These are phyloP conservation scores for Tretioscincus oriximinensis DNA, from an alignment of 2,113 vertebrate genomes.

Conservation along the genomic window DNA sequence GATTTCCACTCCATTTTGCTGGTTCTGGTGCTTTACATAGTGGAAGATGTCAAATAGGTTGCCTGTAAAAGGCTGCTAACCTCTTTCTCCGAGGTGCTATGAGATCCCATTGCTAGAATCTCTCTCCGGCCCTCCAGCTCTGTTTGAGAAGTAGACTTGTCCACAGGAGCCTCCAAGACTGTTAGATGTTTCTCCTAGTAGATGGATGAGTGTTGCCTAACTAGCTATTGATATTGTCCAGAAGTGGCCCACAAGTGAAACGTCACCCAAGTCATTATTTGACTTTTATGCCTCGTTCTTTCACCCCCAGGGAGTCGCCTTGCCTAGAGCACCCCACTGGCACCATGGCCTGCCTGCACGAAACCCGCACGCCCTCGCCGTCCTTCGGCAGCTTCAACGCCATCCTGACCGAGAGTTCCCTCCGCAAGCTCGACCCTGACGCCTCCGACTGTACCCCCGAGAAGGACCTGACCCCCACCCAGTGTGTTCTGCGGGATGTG, in stretches of 20 bases:
- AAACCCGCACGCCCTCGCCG: slow-evolving; percentile 87
- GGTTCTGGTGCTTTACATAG: no score
- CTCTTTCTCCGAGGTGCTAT: no score
- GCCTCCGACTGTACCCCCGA: slow-evolving; percentile 88
- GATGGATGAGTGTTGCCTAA: background rate
- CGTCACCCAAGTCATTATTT: background rate
- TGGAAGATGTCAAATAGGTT: no score
- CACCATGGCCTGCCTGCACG: slow-evolving; percentile 88
- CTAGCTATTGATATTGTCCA: background rate
- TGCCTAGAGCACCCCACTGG: background rate
- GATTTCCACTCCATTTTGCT: no score
- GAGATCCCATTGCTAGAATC: no score
- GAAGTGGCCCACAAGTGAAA: background rate
- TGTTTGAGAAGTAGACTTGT: background rate
- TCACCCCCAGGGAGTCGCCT: slow-evolving; percentile 32
- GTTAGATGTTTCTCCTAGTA: no score
- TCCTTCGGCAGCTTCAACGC: slow-evolving; percentile 86
- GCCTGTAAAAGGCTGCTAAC: no score
- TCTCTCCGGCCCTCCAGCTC: background rate
- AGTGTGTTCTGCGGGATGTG: slow-evolving; percentile 91
- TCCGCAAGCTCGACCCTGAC: slow-evolving; percentile 84
- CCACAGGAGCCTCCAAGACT: no score
- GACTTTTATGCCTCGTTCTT: background rate
- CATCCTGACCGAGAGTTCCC: slow-evolving; percentile 82
- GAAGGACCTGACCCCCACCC: slow-evolving; percentile 89